Conservation (phyloP, 2,113 vertebrate genomes). For the Desmodus rotundus region DNA sequence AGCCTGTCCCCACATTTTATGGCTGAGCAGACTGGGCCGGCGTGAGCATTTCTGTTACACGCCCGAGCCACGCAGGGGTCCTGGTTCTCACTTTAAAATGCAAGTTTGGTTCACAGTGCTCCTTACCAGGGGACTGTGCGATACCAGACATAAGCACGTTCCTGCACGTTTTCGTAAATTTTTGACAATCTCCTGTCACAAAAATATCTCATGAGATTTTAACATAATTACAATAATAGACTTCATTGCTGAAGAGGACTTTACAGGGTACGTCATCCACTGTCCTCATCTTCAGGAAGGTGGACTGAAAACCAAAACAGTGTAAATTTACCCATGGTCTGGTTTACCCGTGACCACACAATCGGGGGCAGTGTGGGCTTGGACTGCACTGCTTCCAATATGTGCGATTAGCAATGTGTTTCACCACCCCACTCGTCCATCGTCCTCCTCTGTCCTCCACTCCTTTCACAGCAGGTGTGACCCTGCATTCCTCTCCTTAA, state of each 20-base stretch:
- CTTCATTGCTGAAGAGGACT: not conserved
- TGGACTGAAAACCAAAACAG: not conserved
- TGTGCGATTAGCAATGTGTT: not conserved
- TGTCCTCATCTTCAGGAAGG: not conserved
- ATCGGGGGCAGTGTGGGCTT: not conserved
- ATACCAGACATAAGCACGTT: not conserved
- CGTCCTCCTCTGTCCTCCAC: not conserved
- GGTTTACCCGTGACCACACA: not conserved
- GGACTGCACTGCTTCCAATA: not conserved
- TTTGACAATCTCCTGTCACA: not conserved
- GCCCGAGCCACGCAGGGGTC: not conserved
- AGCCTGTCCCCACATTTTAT: not conserved
- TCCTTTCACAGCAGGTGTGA: not conserved
- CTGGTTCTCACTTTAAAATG: not conserved
- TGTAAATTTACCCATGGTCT: not conserved
- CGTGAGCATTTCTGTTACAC: not conserved
- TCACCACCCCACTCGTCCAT: not conserved
- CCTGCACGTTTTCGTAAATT: not conserved
- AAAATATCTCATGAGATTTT: not conserved
- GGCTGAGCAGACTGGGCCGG: not conserved
- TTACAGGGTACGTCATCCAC: not conserved
- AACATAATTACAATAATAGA: not conserved
- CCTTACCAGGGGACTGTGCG: not conserved
- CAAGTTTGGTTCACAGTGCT: not conserved
- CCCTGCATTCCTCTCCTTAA: not conserved